Evolutionary conservation across 2,113 vertebrate species (phyloP).

Genomic region (Meleagris gallopavo): DNA sequence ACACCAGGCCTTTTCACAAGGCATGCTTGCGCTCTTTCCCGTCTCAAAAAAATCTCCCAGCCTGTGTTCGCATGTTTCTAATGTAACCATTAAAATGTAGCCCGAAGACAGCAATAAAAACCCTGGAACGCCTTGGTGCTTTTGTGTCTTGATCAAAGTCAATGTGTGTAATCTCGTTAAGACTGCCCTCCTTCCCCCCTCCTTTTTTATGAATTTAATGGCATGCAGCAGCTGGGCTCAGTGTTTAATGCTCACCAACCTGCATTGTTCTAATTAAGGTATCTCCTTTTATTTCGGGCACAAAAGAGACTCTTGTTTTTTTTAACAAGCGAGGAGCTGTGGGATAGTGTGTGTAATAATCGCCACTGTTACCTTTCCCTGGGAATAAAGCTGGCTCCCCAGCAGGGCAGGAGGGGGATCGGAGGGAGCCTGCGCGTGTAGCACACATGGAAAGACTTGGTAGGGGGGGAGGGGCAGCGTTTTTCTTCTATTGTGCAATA

Average conservation of each 20-base stretch:
- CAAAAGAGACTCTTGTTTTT: conserved; percentile 74
- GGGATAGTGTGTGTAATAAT: conserved; percentile 75
- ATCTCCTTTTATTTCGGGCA: conserved; percentile 81
- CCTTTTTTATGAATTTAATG: conserved; percentile 80
- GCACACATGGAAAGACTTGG: conserved; percentile 67
- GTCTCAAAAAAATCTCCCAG: conserved; percentile 74
- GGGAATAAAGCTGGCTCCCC: conserved; percentile 60
- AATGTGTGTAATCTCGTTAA: conserved; percentile 92
- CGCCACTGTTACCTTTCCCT: conserved; percentile 64
- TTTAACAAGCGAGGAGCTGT: conserved; percentile 73
- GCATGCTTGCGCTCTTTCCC: conserved; percentile 53
- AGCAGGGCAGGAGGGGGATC: background rate
- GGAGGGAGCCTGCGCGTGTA: conserved; percentile 48
- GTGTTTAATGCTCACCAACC: conserved; percentile 78
- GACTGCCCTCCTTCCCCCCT: conserved; percentile 78
- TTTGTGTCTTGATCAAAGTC: conserved; percentile 94
- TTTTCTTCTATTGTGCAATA: conserved; percentile 72
- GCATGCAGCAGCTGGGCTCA: conserved; percentile 83
- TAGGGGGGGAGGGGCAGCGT: conserved; percentile 19
- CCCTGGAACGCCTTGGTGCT: conserved; percentile 84
- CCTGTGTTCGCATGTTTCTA: conserved; percentile 84
- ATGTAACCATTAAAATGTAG: conserved; percentile 92
- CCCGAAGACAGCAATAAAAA: conserved; percentile 95
- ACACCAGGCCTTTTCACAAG: conserved; percentile 74
- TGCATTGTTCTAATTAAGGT: conserved; percentile 87